Evolutionary conservation across 1,140 invertebrate genomes (phyloP).

Genomic region (Formica selysi): DNA sequence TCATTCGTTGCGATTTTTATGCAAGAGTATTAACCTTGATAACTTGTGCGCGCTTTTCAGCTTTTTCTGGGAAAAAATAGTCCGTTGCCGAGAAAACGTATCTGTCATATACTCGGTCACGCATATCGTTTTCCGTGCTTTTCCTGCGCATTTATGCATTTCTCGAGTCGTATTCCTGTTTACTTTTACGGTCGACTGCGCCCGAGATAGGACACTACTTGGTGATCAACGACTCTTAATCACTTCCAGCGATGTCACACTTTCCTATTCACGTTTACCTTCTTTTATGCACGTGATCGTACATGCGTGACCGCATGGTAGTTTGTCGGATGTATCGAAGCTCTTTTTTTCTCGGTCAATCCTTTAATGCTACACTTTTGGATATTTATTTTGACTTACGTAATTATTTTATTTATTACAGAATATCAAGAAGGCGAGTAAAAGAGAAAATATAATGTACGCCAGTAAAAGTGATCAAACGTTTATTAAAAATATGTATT

Average conservation of each 20-base stretch:
- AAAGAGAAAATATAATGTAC: neutral
- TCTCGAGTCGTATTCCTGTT: slow-evolving; percentile 34
- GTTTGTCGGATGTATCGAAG: neutral
- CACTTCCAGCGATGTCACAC: slow-evolving; percentile 73
- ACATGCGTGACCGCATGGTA: slow-evolving; percentile 42
- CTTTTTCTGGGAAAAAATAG: slow-evolving; percentile 7
- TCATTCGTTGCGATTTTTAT: slow-evolving; percentile 46
- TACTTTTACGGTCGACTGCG: slow-evolving; percentile 42
- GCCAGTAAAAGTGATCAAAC: neutral
- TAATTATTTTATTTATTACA: neutral
- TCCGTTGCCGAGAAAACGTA: slow-evolving; percentile 59
- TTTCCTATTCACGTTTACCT: slow-evolving; percentile 54
- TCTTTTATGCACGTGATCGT: slow-evolving; percentile 18
- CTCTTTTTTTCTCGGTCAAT: neutral
- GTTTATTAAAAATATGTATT: neutral
- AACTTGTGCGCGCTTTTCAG: slow-evolving; percentile 8
- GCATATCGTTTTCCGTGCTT: slow-evolving; percentile 49
- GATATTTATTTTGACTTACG: neutral
- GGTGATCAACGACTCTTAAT: slow-evolving; percentile 66
- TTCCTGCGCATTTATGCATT: neutral
- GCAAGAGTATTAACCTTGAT: slow-evolving; percentile 55
- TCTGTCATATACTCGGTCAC: slow-evolving; percentile 61
- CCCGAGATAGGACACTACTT: neutral
- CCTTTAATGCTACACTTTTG: neutral
- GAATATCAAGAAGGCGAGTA: neutral